Percentiles rank a stretch among this genome's conserved stretches.
These are phyloP conservation scores for Sturmia bella DNA, from an alignment of 2,888 invertebrate species.

Conservation along the genomic window DNA sequence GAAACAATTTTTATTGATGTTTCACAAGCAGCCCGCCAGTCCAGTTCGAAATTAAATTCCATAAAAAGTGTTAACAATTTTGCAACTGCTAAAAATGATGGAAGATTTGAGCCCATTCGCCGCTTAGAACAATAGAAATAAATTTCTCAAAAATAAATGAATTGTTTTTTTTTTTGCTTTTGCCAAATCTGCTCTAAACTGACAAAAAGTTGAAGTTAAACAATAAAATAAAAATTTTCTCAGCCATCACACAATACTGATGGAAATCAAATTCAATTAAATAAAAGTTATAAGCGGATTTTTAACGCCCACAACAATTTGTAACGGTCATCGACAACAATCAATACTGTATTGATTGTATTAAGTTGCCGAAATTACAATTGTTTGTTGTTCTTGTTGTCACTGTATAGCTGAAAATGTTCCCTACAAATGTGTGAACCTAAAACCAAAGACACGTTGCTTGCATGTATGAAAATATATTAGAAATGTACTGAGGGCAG, in stretches of 20 bases:
- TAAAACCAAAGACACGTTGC: slow-evolving; percentile 31
- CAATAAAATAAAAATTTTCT: slow-evolving; percentile 36
- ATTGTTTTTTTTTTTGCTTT: slow-evolving; percentile 20
- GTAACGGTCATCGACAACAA: slow-evolving; percentile 76
- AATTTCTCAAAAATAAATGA: slow-evolving; percentile 73
- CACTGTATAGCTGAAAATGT: slow-evolving; percentile 21
- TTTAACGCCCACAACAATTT: slow-evolving; percentile 82
- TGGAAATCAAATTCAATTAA: slow-evolving; percentile 67
- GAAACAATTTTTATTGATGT: slow-evolving; percentile 63
- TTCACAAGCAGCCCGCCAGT: slow-evolving; percentile 30
- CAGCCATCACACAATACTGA: slow-evolving; percentile 60
- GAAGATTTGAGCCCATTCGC: slow-evolving; percentile 11
- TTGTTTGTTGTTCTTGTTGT: slow-evolving; percentile 32
- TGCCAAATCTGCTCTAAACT: slow-evolving; percentile 23
- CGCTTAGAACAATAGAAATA: slow-evolving; percentile 66
- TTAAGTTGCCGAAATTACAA: not conserved
- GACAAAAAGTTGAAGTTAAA: slow-evolving; percentile 4
- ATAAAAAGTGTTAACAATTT: slow-evolving; percentile 63
- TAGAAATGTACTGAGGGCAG: slow-evolving; percentile 5
- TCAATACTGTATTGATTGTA: slow-evolving; percentile 65
- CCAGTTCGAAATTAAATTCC: slow-evolving; percentile 5
- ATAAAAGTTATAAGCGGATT: slow-evolving; percentile 78
- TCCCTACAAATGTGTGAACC: slow-evolving; percentile 52
- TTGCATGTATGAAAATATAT: not conserved
- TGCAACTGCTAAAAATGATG: slow-evolving; percentile 50